phyloP scores from a whole-genome alignment of 2,113 vertebrate species.

The Geococcyx californianus region DNA sequence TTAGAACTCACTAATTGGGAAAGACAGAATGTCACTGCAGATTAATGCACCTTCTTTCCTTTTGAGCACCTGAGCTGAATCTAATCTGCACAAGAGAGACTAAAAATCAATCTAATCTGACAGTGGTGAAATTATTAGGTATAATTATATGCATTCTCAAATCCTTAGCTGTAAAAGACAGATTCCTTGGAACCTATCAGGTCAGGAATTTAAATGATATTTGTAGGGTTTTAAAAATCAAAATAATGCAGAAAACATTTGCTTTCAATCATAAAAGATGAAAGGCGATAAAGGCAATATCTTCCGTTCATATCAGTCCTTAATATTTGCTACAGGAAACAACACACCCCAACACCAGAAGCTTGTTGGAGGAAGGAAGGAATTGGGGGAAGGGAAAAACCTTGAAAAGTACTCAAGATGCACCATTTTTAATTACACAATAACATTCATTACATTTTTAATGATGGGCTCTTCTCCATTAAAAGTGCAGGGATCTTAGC shows the following conservation, averaged over 20 bases:
- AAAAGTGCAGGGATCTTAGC: background rate
- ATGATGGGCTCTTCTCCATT: background rate
- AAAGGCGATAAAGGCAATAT: background rate
- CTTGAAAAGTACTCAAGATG: background rate
- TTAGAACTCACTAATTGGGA: constrained; percentile 34
- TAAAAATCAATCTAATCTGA: constrained; percentile 67
- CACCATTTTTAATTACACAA: constrained; percentile 5
- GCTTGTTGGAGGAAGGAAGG: constrained; percentile 20
- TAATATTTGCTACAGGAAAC: constrained; percentile 56
- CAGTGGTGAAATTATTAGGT: constrained; percentile 50
- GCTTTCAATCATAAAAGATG: background rate
- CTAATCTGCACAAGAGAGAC: constrained; percentile 42
- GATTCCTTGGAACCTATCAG: background rate
- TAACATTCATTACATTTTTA: background rate
- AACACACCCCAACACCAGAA: background rate
- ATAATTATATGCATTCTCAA: constrained; percentile 37
- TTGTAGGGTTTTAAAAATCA: background rate
- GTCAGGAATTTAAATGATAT: background rate
- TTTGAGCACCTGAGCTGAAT: constrained; percentile 59
- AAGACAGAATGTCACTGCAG: constrained; percentile 43
- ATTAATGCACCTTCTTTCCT: constrained; percentile 55
- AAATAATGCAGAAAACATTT: background rate
- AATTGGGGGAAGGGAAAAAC: constrained; percentile 33
- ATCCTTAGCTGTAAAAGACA: background rate
- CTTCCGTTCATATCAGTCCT: background rate